Base-by-base conservation (phyloP, 2,888 invertebrate genomes). In the Salpingus planirostris region DNA sequence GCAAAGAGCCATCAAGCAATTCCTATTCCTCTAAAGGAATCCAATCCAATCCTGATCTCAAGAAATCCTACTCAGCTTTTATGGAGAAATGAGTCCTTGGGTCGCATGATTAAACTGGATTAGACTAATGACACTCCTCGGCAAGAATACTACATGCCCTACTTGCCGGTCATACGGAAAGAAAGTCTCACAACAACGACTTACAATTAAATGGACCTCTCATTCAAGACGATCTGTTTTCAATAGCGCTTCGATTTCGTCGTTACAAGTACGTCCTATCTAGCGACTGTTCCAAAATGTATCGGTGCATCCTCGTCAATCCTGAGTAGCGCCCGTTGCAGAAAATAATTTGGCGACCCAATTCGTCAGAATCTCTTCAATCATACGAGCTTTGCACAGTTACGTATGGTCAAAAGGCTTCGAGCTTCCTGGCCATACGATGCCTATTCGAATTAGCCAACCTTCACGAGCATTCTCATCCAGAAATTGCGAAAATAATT, bases 391-490 rank as follows among this genome's bases (percentile, higher is more conserved):
- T 11, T 23, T 23, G 4, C 4, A 23, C 23, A 5, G 25, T 25
- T 6, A 25, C 25, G 8, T 25, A 25, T 13, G 25, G 25, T 13
- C 3, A 25, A n/a, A 7, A 12, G 11, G 11, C 13, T 12, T 25
- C 11, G 13, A 25, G 25, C n/a, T 25, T 13, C n/a, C 13, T 25
- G 6, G 25, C 25, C 5, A 25, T 25, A 6, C 11, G 25, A 6
- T 25, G 25, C 13, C 13, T 25, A 3, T 25, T 25, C 13, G 25
- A 7, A 6, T 13, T 25, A 11, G 25, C 25, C 3, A 13, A 11
- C 3, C 5, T 4, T 4, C 13, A n/a, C 11, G 25, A 25, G n/a
- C 8, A 25, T 3, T 12, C 25, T 6, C 25, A 11, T 25, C 11
- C 25, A 3, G 12, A 25, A 11, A 25, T 25, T 13, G 8, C 25